These are phyloP conservation scores for Hecatera dysodea DNA, from an alignment of 2,888 invertebrate species.

Conservation along the genomic window DNA sequence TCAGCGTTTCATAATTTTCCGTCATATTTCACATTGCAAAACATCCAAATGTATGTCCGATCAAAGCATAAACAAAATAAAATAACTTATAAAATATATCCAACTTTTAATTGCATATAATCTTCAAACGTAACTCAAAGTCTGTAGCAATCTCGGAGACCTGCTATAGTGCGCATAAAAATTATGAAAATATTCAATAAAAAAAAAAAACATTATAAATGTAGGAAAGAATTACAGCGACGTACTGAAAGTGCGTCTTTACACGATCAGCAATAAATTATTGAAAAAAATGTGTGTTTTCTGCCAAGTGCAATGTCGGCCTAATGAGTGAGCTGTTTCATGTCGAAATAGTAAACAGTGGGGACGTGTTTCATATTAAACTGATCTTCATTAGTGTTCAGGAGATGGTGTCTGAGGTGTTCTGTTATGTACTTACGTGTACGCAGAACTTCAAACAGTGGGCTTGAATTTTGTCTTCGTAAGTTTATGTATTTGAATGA, in stretches of 20 bases:
- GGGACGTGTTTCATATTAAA: slow-evolving; percentile 48
- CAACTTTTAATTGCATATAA: slow-evolving; percentile 37
- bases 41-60: slow-evolving; percentile 22
- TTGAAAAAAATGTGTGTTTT: slow-evolving; percentile 53
- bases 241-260: slow-evolving; percentile 47
- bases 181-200: slow-evolving; percentile 60
- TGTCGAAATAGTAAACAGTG: slow-evolving; percentile 44
- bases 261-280: slow-evolving; percentile 57
- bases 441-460: slow-evolving; percentile 12
- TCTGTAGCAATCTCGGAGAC: slow-evolving; percentile 49
- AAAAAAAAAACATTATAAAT: slow-evolving; percentile 57
- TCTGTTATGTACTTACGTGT: neutral
- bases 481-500: neutral
- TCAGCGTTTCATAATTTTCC: slow-evolving; percentile 4
- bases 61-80: slow-evolving; percentile 38
- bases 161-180: slow-evolving; percentile 44
- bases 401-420: slow-evolving; percentile 14
- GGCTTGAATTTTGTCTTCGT: neutral
- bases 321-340: slow-evolving; percentile 57
- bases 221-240: slow-evolving; percentile 31
- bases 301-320: slow-evolving; percentile 65
- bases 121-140: slow-evolving; percentile 58
- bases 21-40: slow-evolving; percentile 19
- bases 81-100: slow-evolving; percentile 40
- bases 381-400: slow-evolving; percentile 40